Conservation (phyloP, 1,140 invertebrate genomes). For the Drosophila kurseongensis region DNA sequence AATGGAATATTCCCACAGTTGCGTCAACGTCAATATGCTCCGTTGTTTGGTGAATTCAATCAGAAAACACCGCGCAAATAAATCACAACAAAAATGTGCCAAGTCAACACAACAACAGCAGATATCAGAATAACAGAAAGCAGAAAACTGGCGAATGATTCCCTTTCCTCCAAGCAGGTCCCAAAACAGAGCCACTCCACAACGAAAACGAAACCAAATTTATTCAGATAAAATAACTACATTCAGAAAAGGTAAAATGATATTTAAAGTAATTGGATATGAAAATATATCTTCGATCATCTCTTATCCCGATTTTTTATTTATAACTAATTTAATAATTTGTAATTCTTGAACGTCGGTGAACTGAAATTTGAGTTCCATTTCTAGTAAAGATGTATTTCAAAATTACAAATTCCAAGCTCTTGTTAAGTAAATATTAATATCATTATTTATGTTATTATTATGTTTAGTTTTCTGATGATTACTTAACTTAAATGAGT, state of each 20-base stretch:
- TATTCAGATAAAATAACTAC: neutral
- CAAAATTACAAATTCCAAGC: too few species aligned
- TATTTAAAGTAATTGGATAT: neutral
- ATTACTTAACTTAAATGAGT: too few species aligned
- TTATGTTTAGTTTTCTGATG: neutral
- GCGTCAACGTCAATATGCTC: constrained; percentile 54
- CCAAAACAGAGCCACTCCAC: constrained; percentile 3
- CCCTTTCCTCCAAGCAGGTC: neutral
- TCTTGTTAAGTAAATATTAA: too few species aligned
- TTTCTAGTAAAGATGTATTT: too few species aligned
- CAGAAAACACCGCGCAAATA: constrained; percentile 70
- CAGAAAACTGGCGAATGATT: constrained; percentile 41
- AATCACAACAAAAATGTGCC: constrained; percentile 74
- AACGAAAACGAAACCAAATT: constrained; percentile 7
- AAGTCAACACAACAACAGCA: constrained; percentile 65
- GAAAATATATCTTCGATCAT: neutral
- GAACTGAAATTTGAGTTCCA: neutral
- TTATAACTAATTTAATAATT: too few species aligned
- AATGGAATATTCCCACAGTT: constrained; percentile 81
- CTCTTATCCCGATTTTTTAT: neutral
- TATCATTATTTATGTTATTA: too few species aligned
- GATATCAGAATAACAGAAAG: constrained; percentile 30
- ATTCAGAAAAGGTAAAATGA: neutral
- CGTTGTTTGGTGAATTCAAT: constrained; percentile 58
- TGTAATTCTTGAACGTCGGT: neutral